A percentile compares a stretch with the other conserved stretches of the same genome.
These are phyloP conservation scores for Lordiphosa andalusiaca DNA, from an alignment of 2,888 invertebrate genomes.

Conservation along the genomic window DNA sequence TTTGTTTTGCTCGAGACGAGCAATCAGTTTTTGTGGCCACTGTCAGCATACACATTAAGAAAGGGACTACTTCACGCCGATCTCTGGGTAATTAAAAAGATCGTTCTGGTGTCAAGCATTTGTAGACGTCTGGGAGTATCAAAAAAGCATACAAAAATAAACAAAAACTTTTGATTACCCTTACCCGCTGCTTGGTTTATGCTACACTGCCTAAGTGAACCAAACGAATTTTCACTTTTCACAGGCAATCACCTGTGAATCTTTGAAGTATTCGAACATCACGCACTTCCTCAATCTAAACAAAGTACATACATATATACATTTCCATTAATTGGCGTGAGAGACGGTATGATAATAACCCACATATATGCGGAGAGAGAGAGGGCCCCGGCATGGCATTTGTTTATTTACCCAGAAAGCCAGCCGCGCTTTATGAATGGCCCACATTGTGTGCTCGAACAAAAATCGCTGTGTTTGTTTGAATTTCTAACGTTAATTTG, in stretches of 20 bases:
- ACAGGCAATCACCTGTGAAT: constrained; percentile 25
- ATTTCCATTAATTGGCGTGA: constrained; percentile 27
- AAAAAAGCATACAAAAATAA: too few relatives aligned
- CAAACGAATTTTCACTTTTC: too few relatives aligned
- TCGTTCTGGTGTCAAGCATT: too few relatives aligned
- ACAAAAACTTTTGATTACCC: too few relatives aligned
- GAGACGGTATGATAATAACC: constrained; percentile 30
- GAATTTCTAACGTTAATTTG: constrained; percentile 50
- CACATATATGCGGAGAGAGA: constrained; percentile 13
- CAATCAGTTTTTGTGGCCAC: too few relatives aligned
- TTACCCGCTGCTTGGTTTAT: too few relatives aligned
- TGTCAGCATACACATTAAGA: too few relatives aligned
- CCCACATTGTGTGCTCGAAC: constrained; percentile 55
- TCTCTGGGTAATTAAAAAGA: too few relatives aligned
- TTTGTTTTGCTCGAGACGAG: too few relatives aligned
- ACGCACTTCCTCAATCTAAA: constrained; percentile 15
- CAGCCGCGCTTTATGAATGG: constrained; percentile 57
- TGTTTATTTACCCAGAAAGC: constrained; percentile 29
- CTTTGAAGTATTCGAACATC: constrained; percentile 18
- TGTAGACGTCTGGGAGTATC: too few relatives aligned
- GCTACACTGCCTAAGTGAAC: too few relatives aligned
- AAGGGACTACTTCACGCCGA: too few relatives aligned
- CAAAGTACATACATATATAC: constrained; percentile 14
- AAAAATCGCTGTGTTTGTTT: constrained; percentile 25
- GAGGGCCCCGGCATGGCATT: constrained; percentile 14